Conservation (phyloP, 1,140 invertebrate species). For the Platyscapa corneri region DNA sequence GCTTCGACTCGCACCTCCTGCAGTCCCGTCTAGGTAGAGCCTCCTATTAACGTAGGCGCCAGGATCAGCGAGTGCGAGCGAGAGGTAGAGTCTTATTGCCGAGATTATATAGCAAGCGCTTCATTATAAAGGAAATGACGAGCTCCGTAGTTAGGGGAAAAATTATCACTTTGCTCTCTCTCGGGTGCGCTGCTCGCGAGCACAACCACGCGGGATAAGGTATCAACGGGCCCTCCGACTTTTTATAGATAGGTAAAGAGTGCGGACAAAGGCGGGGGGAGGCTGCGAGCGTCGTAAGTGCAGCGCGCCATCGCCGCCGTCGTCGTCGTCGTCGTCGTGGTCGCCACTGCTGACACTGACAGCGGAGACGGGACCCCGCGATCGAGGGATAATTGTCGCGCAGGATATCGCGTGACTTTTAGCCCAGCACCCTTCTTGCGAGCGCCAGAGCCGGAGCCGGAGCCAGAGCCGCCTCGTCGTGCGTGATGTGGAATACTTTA, state of each 20-base stretch:
- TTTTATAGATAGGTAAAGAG: neutral
- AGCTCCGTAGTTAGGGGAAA: conserved; percentile 27
- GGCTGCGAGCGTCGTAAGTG: neutral
- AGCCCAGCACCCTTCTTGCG: conserved; percentile 4
- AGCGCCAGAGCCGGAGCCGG: no score
- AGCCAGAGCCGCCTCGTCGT: neutral
- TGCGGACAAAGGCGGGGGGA: neutral
- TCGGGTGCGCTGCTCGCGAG: neutral
- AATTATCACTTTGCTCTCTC: conserved; percentile 54
- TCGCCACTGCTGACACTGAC: no score
- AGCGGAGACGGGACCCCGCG: neutral
- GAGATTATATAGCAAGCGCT: conserved; percentile 37
- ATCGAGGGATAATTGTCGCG: conserved; percentile 9
- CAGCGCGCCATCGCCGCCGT: neutral
- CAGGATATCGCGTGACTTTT: conserved; percentile 50
- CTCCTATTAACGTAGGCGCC: conserved; percentile 24
- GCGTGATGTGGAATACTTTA: neutral
- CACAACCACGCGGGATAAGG: neutral
- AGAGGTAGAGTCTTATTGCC: neutral
- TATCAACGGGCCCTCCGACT: neutral
- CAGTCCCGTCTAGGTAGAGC: neutral
- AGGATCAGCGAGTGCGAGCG: neutral
- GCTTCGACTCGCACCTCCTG: neutral
- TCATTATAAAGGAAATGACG: conserved; percentile 44
- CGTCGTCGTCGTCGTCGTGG: no score